Conservation (phyloP, 2,113 vertebrate genomes). For the Odocoileus hemionus region DNA sequence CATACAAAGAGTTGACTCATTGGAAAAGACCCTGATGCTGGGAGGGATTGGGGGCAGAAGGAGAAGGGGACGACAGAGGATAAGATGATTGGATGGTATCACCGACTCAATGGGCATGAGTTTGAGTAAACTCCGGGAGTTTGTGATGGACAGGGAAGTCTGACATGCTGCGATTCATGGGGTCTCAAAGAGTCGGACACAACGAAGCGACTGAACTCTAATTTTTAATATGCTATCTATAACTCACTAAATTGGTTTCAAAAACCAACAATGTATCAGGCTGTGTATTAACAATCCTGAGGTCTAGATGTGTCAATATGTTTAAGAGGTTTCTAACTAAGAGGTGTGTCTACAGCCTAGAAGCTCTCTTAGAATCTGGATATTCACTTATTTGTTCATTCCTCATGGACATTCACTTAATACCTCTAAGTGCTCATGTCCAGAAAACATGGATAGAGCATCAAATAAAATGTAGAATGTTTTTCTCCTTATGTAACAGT, state of each 20-base stretch:
- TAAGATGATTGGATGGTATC: no score
- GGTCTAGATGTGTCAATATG: background rate
- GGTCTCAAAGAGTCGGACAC: no score
- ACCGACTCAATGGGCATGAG: no score
- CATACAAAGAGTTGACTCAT: no score
- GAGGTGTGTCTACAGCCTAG: background rate
- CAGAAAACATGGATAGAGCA: background rate
- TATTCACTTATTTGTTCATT: background rate
- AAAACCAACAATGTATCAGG: background rate
- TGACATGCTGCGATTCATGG: no score
- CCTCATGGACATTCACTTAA: background rate
- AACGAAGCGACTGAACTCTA: background rate
- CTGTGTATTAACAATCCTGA: background rate
- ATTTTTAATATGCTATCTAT: background rate
- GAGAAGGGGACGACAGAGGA: no score
- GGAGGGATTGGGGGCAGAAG: no score
- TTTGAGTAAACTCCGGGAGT: no score
- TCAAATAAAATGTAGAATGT: background rate
- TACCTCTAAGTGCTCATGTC: background rate
- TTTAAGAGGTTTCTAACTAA: background rate
- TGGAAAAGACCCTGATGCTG: no score
- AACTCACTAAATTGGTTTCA: background rate
- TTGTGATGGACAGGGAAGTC: no score
- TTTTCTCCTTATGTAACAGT: background rate
- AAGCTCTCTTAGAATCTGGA: background rate